Evolutionary conservation across 2,797 vertebrate genomes (phyloP).

Genomic region (Alosa sapidissima): DNA sequence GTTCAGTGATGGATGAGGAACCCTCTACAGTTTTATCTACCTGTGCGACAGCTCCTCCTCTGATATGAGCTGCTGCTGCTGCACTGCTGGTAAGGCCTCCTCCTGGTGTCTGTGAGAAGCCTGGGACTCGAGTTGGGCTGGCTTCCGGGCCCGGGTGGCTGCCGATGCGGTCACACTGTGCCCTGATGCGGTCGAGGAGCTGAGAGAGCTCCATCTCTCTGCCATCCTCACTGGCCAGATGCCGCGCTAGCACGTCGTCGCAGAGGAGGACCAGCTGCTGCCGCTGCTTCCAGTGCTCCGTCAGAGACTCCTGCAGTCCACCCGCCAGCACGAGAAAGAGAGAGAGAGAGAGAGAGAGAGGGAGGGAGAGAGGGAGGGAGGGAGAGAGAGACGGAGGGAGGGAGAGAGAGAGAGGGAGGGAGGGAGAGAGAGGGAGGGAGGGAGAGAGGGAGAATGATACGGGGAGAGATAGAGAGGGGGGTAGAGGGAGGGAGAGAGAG

Average conservation of each 20-base stretch:
- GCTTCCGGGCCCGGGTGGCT: slow-evolving; percentile 52
- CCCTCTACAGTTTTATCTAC: slow-evolving; percentile 64
- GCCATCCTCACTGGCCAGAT: slow-evolving; percentile 83
- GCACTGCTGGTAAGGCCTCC: slow-evolving; percentile 1
- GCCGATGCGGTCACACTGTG: slow-evolving; percentile 79
- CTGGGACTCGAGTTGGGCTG: slow-evolving; percentile 50
- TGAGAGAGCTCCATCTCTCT: slow-evolving; percentile 88
- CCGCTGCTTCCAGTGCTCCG: slow-evolving; percentile 80
- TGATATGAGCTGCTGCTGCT: slow-evolving; percentile 46
- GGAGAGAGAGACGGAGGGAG: background rate
- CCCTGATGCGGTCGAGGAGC: slow-evolving; percentile 85
- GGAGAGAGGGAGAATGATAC: background rate
- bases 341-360: slow-evolving; percentile 23
- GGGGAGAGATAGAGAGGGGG: background rate
- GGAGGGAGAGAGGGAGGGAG: background rate
- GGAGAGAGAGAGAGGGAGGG: background rate
- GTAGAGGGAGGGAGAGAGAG: background rate
- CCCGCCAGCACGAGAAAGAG: background rate
- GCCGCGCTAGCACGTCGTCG: slow-evolving; percentile 75
- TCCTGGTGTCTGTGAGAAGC: slow-evolving; percentile 37
- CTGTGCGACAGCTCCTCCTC: slow-evolving; percentile 74
- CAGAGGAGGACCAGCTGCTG: slow-evolving; percentile 70
- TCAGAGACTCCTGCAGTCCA: slow-evolving; percentile 72
- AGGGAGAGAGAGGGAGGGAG: background rate
- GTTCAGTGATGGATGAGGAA: background rate